phyloP scores from a whole-genome alignment of 2,888 invertebrate genomes.

The Melinaea marsaeus region DNA sequence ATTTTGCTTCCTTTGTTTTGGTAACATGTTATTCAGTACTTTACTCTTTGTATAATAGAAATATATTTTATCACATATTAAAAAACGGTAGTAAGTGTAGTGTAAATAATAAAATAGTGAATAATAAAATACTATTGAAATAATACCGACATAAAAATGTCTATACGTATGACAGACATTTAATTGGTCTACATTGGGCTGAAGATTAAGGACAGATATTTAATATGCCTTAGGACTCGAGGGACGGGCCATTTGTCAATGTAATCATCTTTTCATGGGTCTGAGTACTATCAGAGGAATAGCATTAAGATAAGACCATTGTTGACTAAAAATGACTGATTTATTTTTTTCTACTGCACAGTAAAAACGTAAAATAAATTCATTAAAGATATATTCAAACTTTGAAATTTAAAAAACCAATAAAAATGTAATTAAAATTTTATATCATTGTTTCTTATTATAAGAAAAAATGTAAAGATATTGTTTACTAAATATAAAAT shows the following conservation, averaged over 20 bases:
- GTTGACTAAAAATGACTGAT: slow-evolving; percentile 40
- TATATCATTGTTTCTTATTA: too few species aligned
- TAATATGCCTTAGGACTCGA: slow-evolving; percentile 39
- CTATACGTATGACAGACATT: slow-evolving; percentile 46
- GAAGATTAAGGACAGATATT: slow-evolving; percentile 48
- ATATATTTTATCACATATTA: too few species aligned
- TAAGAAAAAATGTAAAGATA: too few species aligned
- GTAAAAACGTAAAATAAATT: too few species aligned
- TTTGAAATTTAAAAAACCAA: too few species aligned
- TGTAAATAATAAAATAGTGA: background rate
- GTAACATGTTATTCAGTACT: background rate
- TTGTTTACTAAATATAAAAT: background rate
- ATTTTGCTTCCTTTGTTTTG: too few species aligned
- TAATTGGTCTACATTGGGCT: slow-evolving; percentile 57
- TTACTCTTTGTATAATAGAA: background rate
- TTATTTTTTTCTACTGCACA: slow-evolving; percentile 14
- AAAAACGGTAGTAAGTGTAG: too few species aligned
- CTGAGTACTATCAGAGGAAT: slow-evolving; percentile 45
- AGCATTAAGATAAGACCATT: slow-evolving; percentile 46
- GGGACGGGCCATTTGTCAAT: slow-evolving; percentile 59
- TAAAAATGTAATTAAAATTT: too few species aligned
- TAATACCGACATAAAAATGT: slow-evolving; percentile 40
- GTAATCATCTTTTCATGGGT: slow-evolving; percentile 63
- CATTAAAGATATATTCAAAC: too few species aligned
- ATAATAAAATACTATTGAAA: slow-evolving; percentile 4